Conservation (phyloP, 2,888 invertebrate genomes). For the Adineta ricciae region DNA sequence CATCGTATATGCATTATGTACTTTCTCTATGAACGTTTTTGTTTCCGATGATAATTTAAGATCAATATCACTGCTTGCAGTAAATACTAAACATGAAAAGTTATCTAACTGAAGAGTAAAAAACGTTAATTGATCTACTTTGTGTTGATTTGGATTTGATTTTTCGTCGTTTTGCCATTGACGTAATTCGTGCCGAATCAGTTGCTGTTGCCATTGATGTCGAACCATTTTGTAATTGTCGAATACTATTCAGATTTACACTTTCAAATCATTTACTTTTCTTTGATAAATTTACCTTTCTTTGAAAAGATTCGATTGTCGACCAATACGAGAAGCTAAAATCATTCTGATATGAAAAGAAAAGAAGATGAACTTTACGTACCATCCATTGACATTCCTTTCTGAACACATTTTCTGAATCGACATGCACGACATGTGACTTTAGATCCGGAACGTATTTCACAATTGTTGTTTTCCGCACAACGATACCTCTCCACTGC, state of each 20-base stretch:
- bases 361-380: background rate
- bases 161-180: background rate
- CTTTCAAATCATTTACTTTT: too few species aligned
- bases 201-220: background rate
- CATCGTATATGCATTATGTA: background rate
- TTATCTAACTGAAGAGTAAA: too few species aligned
- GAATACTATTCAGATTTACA: background rate
- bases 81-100: background rate
- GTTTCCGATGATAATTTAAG: background rate
- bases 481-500: background rate
- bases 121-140: background rate
- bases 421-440: background rate
- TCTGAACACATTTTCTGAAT: background rate
- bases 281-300: background rate
- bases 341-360: background rate
- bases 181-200: background rate
- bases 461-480: background rate
- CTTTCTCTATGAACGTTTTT: background rate
- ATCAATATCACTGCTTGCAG: background rate
- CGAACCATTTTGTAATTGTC: background rate
- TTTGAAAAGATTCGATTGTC: background rate
- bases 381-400: background rate
- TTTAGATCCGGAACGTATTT: background rate
- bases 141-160: background rate
- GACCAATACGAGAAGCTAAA: background rate